Evolutionary conservation across 2,113 vertebrate genomes (phyloP).

Genomic region (Brachypodius melanocephalos): DNA sequence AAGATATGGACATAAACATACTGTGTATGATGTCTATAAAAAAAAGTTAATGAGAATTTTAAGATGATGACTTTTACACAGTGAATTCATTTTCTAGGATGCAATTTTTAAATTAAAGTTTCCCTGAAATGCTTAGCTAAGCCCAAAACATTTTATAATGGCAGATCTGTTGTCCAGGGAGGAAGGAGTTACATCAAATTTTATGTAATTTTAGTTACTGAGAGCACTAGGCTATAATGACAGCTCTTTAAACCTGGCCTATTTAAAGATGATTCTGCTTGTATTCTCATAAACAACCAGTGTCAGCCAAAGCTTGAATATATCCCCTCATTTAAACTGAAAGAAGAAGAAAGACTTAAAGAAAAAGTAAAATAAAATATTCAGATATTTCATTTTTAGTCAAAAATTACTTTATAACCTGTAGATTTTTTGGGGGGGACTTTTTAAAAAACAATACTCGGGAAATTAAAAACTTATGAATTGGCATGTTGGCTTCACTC

Average conservation of each 20-base stretch:
- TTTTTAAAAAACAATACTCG: neutral
- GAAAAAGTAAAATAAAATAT: neutral
- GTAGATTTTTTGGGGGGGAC: neutral
- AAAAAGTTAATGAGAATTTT: neutral
- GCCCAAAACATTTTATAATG: neutral
- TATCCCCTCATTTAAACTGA: neutral
- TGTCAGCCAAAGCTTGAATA: neutral
- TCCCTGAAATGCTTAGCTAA: neutral
- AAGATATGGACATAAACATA: neutral
- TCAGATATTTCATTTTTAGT: neutral
- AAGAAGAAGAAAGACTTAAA: neutral
- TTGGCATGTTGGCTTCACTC: neutral
- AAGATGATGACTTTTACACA: neutral
- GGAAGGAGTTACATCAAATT: neutral
- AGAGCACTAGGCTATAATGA: neutral
- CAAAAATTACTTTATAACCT: neutral
- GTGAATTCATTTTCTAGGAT: neutral
- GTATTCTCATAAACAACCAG: neutral
- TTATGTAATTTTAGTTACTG: neutral
- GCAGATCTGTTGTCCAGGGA: neutral
- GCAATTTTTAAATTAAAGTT: neutral
- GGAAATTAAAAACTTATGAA: neutral
- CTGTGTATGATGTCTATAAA: neutral
- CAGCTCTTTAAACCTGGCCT: neutral
- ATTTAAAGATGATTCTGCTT: neutral